A percentile compares a stretch with the other conserved stretches of the same genome.
Conservation (phyloP, 2,888 invertebrate genomes). For the Drosophila stalkeri region DNA sequence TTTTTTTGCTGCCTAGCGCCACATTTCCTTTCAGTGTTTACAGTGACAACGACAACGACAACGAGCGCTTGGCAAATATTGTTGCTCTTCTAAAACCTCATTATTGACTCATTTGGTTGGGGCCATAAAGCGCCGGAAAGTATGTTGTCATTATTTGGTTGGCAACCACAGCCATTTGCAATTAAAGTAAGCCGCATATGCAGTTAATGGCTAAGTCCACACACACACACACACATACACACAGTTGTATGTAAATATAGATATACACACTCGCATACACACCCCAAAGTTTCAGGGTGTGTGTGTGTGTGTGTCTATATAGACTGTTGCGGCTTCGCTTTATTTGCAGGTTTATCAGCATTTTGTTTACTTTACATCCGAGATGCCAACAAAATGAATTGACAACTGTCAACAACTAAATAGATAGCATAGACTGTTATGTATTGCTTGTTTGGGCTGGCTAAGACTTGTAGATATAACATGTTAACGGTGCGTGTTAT, state of each 20-base stretch:
- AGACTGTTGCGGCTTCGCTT: slow-evolving; percentile 50
- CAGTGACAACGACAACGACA: slow-evolving; percentile 8
- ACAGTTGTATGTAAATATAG: slow-evolving; percentile 10
- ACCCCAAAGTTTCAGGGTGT: slow-evolving; percentile 12
- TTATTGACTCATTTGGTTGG: slow-evolving; percentile 71
- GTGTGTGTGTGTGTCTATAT: slow-evolving; percentile 27
- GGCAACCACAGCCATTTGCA: slow-evolving; percentile 68
- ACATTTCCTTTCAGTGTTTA: slow-evolving; percentile 19
- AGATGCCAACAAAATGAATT: slow-evolving; percentile 48
- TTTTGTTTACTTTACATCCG: slow-evolving; percentile 56
- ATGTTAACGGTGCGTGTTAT: slow-evolving; percentile 14
- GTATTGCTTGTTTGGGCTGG: slow-evolving; percentile 1
- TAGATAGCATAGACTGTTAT: slow-evolving; percentile 10
- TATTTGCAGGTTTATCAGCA: slow-evolving; percentile 59
- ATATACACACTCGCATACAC: slow-evolving; percentile 9
- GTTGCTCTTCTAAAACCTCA: slow-evolving; percentile 67
- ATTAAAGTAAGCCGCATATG: slow-evolving; percentile 71
- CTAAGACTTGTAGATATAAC: slow-evolving; percentile 15
- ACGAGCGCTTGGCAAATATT: slow-evolving; percentile 53
- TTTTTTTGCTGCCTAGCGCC: background rate
- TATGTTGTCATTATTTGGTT: slow-evolving; percentile 72
- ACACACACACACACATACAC: slow-evolving; percentile 22
- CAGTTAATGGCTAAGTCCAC: slow-evolving; percentile 68
- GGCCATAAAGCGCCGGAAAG: slow-evolving; percentile 64
- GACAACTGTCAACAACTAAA: slow-evolving; percentile 43